Conservation (phyloP, 1,140 invertebrate species). For the Paramacrobiotus metropolitanus region DNA sequence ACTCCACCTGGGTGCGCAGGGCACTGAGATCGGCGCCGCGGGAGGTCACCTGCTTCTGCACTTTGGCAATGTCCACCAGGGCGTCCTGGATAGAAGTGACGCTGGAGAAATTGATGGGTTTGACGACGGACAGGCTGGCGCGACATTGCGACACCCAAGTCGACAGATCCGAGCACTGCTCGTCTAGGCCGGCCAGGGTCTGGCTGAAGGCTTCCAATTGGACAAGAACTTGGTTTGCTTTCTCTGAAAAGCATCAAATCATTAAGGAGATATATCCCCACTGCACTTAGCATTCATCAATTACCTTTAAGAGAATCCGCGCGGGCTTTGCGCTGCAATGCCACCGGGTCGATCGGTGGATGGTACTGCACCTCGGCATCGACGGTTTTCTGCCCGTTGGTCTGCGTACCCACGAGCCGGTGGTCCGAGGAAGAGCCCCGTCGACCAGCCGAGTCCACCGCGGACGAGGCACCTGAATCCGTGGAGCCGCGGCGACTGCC, state of each 20-base stretch:
- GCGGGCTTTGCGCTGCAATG: background rate
- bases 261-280: too few species aligned
- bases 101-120: background rate
- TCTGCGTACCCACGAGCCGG: too few species aligned
- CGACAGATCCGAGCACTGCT: background rate
- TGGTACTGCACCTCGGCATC: background rate
- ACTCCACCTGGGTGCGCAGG: background rate
- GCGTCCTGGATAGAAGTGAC: background rate
- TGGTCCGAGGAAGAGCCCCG: too few species aligned
- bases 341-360: background rate
- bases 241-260: background rate
- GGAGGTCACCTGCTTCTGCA: background rate
- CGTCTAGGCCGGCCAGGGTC: background rate
- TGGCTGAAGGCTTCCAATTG: background rate
- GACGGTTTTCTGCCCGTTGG: background rate
- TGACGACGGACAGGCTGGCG: background rate
- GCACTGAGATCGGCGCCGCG: background rate
- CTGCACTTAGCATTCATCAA: too few species aligned
- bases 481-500: background rate
- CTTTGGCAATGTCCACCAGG: background rate
- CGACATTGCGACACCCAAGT: background rate
- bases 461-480: background rate
- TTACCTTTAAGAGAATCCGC: background rate
- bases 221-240: background rate
- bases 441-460: too few species aligned